Percentiles rank a stretch among this genome's conserved stretches.
Evolutionary conservation across 2,113 vertebrate species (phyloP).

Genomic region (Clinocottus analis): DNA sequence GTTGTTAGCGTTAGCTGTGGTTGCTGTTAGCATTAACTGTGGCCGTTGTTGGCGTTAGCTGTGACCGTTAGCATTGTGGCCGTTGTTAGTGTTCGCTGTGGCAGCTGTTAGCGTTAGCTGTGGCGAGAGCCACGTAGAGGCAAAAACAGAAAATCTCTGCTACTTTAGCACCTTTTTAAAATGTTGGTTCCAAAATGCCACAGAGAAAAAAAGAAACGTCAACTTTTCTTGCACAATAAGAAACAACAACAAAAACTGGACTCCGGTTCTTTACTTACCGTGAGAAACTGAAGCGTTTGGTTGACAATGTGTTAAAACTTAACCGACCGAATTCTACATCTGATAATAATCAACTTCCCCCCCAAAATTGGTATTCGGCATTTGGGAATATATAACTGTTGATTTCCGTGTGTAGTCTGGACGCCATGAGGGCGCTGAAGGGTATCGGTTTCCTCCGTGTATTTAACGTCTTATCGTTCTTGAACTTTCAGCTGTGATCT

Average conservation of each 20-base stretch:
- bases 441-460: constrained; percentile 62
- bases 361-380: constrained; percentile 27
- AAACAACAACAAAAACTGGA: background rate
- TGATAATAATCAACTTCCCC: constrained; percentile 42
- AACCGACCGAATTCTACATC: constrained; percentile 43
- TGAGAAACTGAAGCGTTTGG: background rate
- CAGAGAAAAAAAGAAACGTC: background rate
- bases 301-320: constrained; percentile 20
- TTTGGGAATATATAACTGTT: constrained; percentile 34
- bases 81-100: background rate
- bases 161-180: background rate
- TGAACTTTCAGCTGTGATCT: constrained; percentile 31
- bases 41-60: too few species aligned
- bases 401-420: constrained; percentile 19
- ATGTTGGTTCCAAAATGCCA: background rate
- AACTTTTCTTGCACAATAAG: background rate
- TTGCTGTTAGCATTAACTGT: too few species aligned
- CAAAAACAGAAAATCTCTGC: background rate
- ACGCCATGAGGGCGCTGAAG: constrained; percentile 27
- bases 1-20: background rate
- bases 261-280: background rate
- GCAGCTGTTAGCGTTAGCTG: background rate
- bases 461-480: constrained; percentile 55
- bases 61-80: too few species aligned
- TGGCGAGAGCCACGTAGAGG: background rate